phyloP scores from a whole-genome alignment of 2,113 vertebrate genomes.

The Stictonetta naevosa region DNA sequence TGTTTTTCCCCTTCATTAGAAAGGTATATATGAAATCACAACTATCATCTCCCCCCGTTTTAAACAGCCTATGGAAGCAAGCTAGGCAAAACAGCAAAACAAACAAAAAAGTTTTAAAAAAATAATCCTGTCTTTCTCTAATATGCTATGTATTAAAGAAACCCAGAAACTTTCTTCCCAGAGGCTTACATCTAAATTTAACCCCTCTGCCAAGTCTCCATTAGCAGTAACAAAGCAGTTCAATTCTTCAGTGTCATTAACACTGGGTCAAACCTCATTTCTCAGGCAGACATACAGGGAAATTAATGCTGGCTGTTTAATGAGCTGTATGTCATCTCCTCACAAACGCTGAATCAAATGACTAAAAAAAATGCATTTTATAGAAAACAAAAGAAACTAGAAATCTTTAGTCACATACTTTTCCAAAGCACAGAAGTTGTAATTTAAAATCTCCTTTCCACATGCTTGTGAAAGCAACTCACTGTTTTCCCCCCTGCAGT shows the following conservation, averaged over 20 bases:
- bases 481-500: neutral
- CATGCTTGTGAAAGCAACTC: neutral
- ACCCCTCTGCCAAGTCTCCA: neutral
- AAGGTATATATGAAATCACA: neutral
- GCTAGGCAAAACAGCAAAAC: neutral
- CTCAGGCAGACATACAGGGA: neutral
- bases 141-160: neutral
- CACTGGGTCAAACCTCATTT: neutral
- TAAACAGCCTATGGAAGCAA: neutral
- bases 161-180: neutral
- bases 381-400: neutral
- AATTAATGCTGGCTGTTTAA: neutral
- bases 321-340: neutral
- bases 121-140: fast-evolving
- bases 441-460: neutral
- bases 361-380: neutral
- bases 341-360: neutral
- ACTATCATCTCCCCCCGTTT: neutral
- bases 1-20: neutral
- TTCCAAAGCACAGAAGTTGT: neutral
- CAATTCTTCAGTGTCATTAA: neutral
- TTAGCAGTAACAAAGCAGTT: constrained; percentile 37
- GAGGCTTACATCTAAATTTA: neutral
- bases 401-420: neutral
- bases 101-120: neutral